Evolutionary conservation across 2,113 vertebrate species (phyloP).

Genomic region (Pomatorhinus ruficollis): DNA sequence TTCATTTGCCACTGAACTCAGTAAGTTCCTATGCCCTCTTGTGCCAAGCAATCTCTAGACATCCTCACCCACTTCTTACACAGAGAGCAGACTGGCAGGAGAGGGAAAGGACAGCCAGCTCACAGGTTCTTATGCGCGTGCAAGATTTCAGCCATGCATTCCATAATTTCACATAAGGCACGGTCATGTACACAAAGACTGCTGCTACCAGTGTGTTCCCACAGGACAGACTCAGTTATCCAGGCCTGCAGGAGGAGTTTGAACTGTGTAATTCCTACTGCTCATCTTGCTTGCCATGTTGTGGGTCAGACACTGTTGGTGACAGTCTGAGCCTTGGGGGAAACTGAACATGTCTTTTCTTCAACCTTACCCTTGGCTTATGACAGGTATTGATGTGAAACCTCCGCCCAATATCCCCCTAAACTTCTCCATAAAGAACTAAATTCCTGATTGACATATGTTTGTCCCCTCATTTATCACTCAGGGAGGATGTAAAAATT

Average conservation of each 20-base stretch:
- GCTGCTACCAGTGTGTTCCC: neutral
- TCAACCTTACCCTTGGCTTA: neutral
- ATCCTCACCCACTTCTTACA: neutral
- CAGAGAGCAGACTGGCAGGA: neutral
- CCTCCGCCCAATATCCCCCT: neutral
- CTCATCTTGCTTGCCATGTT: neutral
- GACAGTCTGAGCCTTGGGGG: neutral
- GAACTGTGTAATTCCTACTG: neutral
- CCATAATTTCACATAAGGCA: neutral
- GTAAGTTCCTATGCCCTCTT: neutral
- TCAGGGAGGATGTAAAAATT: neutral
- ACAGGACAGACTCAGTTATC: neutral
- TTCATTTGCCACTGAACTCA: neutral
- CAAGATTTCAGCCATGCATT: neutral
- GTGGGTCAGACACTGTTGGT: neutral
- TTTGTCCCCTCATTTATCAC: neutral
- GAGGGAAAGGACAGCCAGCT: neutral
- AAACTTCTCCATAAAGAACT: neutral
- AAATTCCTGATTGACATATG: neutral
- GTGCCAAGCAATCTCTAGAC: neutral
- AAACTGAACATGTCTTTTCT: neutral
- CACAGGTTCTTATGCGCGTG: rapidly evolving
- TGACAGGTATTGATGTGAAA: neutral
- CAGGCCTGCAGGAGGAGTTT: neutral
- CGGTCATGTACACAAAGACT: neutral